Conservation (phyloP, 2,797 vertebrate genomes). For the Sphaeramia orbicularis region DNA sequence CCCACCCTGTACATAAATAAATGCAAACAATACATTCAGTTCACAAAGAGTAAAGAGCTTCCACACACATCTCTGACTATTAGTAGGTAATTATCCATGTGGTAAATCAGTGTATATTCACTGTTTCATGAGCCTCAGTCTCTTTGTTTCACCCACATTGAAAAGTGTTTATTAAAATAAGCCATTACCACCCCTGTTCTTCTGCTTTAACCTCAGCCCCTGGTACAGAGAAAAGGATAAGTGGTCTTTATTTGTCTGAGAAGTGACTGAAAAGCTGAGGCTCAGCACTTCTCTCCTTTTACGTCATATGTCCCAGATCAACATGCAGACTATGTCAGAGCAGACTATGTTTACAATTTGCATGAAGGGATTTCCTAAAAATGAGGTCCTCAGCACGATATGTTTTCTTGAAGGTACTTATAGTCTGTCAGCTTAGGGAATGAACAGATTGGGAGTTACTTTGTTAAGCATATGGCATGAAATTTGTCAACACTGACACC, state of each 20-base stretch:
- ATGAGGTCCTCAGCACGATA: no score
- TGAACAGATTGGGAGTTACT: no score
- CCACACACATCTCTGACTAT: no score
- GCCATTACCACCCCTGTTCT: neutral
- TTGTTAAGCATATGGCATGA: no score
- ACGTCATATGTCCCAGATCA: constrained; percentile 39
- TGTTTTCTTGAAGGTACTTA: neutral
- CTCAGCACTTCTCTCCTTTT: constrained; percentile 20
- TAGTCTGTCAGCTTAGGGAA: no score
- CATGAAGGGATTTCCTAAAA: no score
- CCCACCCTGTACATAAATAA: no score
- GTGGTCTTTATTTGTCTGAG: constrained; percentile 41
- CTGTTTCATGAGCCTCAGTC: neutral
- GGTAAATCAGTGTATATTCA: no score
- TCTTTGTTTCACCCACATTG: neutral
- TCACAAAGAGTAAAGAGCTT: neutral
- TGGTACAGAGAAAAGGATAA: constrained; percentile 33
- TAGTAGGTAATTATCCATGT: no score
- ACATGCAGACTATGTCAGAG: neutral
- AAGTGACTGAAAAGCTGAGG: constrained; percentile 37
- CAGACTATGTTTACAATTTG: neutral
- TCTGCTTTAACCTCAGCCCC: neutral
- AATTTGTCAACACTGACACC: no score
- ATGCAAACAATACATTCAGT: neutral
- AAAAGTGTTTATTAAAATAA: neutral